A percentile compares a stretch with the other conserved stretches of the same genome.
Evolutionary conservation across 2,113 vertebrate genomes (phyloP).

Genomic region (Calyptomena viridis): DNA sequence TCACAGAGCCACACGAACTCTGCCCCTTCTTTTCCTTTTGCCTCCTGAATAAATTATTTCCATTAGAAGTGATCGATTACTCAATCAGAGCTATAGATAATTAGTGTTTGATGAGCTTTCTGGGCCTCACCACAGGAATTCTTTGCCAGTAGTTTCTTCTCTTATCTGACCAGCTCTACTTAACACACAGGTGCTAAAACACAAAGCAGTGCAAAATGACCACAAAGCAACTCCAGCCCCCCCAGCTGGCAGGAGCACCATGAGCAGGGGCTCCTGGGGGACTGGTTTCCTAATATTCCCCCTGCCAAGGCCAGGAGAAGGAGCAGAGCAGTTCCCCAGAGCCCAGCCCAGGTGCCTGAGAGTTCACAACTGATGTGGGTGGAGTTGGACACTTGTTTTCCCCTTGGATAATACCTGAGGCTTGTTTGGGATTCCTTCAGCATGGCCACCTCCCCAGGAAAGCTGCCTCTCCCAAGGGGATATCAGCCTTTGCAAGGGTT

Average conservation of each 20-base stretch:
- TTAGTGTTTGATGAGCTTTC: neutral
- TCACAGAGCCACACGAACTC: neutral
- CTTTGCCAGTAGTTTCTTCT: constrained; percentile 7
- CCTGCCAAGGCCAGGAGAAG: neutral
- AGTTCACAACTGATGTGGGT: constrained; percentile 13
- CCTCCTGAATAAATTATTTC: neutral
- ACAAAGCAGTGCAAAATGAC: constrained; percentile 39
- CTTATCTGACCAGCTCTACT: neutral
- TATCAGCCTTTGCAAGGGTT: neutral
- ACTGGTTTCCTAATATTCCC: neutral
- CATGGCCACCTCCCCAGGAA: neutral
- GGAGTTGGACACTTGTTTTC: neutral
- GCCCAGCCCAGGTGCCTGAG: neutral
- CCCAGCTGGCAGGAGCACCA: neutral
- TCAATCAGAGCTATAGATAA: neutral
- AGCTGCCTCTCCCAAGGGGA: neutral
- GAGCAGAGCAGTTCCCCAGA: neutral
- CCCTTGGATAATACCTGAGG: constrained; percentile 37
- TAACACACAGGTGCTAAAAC: neutral
- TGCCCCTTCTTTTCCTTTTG: neutral
- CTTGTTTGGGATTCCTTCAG: constrained; percentile 1
- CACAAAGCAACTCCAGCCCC: neutral
- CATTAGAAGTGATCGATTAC: neutral
- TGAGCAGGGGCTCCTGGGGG: neutral
- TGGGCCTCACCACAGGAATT: neutral